These are phyloP conservation scores for Phlogophora meticulosa DNA, from an alignment of 2,888 invertebrate genomes.

Conservation along the genomic window DNA sequence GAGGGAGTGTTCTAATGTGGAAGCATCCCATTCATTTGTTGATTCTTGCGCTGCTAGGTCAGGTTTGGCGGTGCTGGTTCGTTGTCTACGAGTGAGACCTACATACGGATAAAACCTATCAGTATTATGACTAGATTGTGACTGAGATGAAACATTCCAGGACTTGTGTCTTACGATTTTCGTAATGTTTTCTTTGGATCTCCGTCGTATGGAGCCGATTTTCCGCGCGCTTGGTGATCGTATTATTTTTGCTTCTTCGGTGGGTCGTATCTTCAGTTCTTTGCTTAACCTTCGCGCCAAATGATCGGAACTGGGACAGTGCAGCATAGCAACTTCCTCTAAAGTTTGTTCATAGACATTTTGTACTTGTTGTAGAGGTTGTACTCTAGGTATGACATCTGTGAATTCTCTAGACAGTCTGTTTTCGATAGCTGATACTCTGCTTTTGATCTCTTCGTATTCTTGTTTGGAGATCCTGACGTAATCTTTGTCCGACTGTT, in stretches of 20 bases:
- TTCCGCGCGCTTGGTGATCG: slow-evolving; percentile 95
- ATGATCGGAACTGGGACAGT: slow-evolving; percentile 93
- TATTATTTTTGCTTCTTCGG: slow-evolving; percentile 93
- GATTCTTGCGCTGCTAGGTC: slow-evolving; percentile 73
- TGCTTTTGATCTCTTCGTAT: slow-evolving; percentile 94
- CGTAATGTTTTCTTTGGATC: slow-evolving; percentile 92
- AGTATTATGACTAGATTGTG: slow-evolving; percentile 82
- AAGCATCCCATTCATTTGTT: slow-evolving; percentile 79
- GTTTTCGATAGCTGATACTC: slow-evolving; percentile 94
- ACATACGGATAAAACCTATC: slow-evolving; percentile 90
- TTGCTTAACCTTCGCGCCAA: slow-evolving; percentile 93
- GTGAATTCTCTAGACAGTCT: slow-evolving; percentile 93
- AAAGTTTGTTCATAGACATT: slow-evolving; percentile 94
- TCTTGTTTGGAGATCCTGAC: slow-evolving; percentile 94
- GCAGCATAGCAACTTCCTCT: slow-evolving; percentile 92
- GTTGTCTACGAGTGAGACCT: slow-evolving; percentile 87
- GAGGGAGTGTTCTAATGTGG: slow-evolving; percentile 77
- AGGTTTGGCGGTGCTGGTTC: slow-evolving; percentile 79
- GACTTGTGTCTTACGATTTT: slow-evolving; percentile 92
- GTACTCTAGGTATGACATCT: slow-evolving; percentile 85
- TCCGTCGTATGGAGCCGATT: slow-evolving; percentile 94
- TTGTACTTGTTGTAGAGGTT: slow-evolving; percentile 92
- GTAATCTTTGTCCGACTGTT: slow-evolving; percentile 90
- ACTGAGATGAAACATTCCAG: slow-evolving; percentile 91
- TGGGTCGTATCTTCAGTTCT: slow-evolving; percentile 94